A percentile compares a stretch with the other conserved stretches of the same genome.
Conservation (phyloP, 2,797 vertebrate genomes). For the Epinephelus coioides region DNA sequence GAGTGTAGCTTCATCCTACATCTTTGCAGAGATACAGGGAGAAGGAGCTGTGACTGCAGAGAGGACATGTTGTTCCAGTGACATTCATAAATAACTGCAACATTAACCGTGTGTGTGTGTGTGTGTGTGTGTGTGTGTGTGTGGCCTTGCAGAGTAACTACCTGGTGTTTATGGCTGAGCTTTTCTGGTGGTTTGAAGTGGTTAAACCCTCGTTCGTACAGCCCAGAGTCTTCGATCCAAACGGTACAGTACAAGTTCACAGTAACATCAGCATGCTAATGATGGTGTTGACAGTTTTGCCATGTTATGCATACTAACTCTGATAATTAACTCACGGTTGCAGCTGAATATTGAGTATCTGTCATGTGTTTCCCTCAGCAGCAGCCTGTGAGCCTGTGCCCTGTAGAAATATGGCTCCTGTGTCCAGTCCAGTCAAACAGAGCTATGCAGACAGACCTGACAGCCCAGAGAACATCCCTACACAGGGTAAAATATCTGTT, state of each 20-base stretch:
- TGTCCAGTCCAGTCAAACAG: constrained; percentile 87
- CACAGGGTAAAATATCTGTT: constrained; percentile 63
- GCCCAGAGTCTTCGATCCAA: constrained; percentile 87
- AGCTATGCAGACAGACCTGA: constrained; percentile 83
- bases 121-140: constrained; percentile 38
- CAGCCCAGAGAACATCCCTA: constrained; percentile 85
- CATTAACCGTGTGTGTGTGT: constrained; percentile 12
- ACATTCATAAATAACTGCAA: constrained; percentile 12
- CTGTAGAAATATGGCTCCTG: constrained; percentile 84
- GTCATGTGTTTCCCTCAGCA: constrained; percentile 47
- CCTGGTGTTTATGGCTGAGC: constrained; percentile 98
- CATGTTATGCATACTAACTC: background rate
- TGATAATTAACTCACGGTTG: background rate
- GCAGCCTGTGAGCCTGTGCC: constrained; percentile 81
- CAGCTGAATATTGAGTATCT: constrained; percentile 7
- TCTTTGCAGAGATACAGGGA: constrained; percentile 24
- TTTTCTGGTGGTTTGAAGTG: constrained; percentile 99
- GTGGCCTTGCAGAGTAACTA: constrained; percentile 93
- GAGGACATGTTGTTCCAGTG: constrained; percentile 3
- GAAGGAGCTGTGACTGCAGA: background rate
- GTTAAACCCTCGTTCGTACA: constrained; percentile 98
- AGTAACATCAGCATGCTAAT: constrained; percentile 8
- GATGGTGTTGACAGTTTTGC: background rate
- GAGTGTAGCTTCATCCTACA: constrained; percentile 16
- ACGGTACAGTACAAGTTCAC: constrained; percentile 74